A percentile compares a stretch with the other conserved stretches of the same genome.
Conservation (phyloP, 1,140 invertebrate genomes). For the Drosophila bocqueti region DNA sequence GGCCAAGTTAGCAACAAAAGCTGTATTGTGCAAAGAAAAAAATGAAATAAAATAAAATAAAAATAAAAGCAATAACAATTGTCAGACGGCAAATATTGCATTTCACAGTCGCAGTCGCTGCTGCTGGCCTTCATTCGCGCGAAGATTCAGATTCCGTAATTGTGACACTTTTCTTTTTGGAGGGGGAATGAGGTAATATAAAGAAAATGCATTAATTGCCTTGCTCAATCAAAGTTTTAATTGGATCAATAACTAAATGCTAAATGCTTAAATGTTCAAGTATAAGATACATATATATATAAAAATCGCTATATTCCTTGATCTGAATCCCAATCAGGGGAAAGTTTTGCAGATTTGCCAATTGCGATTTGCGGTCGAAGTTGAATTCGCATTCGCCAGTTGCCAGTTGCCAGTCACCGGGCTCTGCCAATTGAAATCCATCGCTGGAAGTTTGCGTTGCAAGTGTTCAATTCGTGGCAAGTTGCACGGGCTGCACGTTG, state of each 20-base stretch:
- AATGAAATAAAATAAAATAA: not conserved
- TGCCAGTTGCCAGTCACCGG: not conserved
- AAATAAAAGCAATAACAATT: constrained; percentile 4
- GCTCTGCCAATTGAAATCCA: constrained; percentile 22
- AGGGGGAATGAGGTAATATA: not conserved
- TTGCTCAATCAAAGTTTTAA: not conserved
- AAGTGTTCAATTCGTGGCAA: constrained; percentile 2
- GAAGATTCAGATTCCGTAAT: constrained; percentile 6
- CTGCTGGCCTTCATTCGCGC: constrained; percentile 12
- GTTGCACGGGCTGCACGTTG: constrained; percentile 8
- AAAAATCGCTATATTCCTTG: not conserved
- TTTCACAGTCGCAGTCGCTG: not conserved
- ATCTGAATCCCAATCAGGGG: constrained; percentile 5
- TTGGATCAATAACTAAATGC: not conserved
- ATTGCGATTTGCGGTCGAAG: constrained; percentile 24
- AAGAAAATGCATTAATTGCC: not conserved
- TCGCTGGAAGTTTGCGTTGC: constrained; percentile 18
- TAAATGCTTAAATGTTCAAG: no score
- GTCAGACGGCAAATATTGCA: constrained; percentile 20
- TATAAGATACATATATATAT: no score
- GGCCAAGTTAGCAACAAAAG: constrained; percentile 31
- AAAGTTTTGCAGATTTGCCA: constrained; percentile 7
- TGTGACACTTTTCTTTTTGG: not conserved
- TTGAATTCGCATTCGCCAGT: not conserved
- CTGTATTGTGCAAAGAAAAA: constrained; percentile 7